A percentile compares a stretch with the other conserved stretches of the same genome.
Conservation (phyloP, 2,113 vertebrate species). For the Hylia prasina region DNA sequence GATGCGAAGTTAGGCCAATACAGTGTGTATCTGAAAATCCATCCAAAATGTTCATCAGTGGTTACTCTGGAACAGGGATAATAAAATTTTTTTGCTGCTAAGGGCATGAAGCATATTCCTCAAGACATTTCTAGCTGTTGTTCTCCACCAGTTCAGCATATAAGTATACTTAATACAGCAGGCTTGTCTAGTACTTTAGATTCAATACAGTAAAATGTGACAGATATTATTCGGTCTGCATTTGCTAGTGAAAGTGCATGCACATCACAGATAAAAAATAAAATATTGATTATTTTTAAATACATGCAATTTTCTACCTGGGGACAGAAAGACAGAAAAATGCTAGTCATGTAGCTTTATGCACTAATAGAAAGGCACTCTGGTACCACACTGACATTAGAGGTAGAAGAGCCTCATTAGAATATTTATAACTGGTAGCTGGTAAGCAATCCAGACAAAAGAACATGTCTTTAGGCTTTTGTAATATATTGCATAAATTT, state of each 20-base stretch:
- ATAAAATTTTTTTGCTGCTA: not conserved
- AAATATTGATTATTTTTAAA: slow-evolving; percentile 55
- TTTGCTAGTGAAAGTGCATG: not conserved
- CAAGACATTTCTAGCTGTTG: not conserved
- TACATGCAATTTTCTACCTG: not conserved
- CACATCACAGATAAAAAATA: not conserved
- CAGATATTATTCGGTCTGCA: not conserved
- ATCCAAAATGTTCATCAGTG: not conserved
- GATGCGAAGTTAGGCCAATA: not conserved
- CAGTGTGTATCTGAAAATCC: not conserved
- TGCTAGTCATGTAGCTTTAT: slow-evolving; percentile 33
- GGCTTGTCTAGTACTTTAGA: not conserved
- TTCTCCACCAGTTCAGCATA: not conserved
- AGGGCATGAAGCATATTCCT: not conserved
- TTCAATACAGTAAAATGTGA: not conserved
- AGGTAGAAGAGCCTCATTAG: slow-evolving; percentile 29
- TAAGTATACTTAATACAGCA: not conserved
- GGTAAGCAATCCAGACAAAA: not conserved
- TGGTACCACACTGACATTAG: not conserved
- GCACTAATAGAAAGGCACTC: slow-evolving; percentile 24
- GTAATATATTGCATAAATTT: not conserved
- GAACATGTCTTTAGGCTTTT: not conserved
- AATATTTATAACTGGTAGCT: slow-evolving; percentile 37
- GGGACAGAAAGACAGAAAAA: not conserved
- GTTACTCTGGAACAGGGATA: not conserved